These are phyloP conservation scores for Campylomormyrus numenius DNA, from an alignment of 2,113 vertebrate genomes.

Conservation along the genomic window DNA sequence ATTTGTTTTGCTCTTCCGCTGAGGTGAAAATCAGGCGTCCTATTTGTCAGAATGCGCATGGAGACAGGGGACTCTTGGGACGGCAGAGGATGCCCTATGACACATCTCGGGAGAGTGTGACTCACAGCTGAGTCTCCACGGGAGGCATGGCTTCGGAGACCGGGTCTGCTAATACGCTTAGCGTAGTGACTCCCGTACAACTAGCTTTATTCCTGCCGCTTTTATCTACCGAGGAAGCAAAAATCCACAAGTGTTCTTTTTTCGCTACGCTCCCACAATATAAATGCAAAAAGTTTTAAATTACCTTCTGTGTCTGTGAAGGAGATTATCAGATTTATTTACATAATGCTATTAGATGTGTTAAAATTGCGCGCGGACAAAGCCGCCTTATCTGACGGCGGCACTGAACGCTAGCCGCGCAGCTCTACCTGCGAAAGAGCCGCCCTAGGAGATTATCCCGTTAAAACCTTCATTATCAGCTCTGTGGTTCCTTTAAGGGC, in stretches of 20 bases:
- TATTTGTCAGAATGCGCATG: neutral
- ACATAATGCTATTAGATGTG: neutral
- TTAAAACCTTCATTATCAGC: neutral
- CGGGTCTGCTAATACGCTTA: neutral
- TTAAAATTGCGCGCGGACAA: neutral
- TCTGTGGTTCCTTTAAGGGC: neutral
- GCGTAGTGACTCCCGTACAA: neutral
- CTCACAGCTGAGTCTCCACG: slow-evolving; percentile 23
- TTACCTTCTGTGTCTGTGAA: neutral
- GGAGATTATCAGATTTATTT: slow-evolving; percentile 1
- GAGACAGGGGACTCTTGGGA: slow-evolving; percentile 16
- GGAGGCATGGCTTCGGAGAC: neutral
- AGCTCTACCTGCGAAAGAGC: neutral
- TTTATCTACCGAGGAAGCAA: neutral
- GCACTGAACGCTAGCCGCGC: neutral
- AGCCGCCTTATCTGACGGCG: neutral
- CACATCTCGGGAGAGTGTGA: slow-evolving; percentile 32
- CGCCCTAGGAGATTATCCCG: neutral
- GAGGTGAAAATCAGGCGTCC: neutral
- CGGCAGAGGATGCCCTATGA: slow-evolving; percentile 13
- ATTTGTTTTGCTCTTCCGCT: neutral
- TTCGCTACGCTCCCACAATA: neutral
- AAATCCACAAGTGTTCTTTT: neutral
- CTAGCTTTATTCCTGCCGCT: neutral
- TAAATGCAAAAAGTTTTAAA: neutral